Percentiles rank a stretch among this genome's conserved stretches.
Conservation (phyloP, 2,888 invertebrate genomes). For the Parnassius mnemosyne region DNA sequence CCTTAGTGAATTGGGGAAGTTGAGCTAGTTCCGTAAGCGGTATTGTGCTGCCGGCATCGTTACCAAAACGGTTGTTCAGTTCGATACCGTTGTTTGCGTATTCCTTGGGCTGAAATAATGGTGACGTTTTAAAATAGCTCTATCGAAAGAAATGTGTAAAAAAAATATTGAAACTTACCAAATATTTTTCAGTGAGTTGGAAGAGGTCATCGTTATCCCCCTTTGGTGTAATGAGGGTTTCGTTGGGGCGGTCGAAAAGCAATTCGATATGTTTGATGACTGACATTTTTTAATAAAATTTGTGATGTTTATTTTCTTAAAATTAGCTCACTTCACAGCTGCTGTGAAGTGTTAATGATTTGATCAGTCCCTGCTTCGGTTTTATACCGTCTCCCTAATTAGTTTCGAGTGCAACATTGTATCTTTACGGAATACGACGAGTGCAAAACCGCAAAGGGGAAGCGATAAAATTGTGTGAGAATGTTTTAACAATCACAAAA, state of each 20-base stretch:
- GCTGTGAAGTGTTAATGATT: slow-evolving; percentile 61
- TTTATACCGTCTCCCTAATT: slow-evolving; percentile 36
- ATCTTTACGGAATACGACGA: slow-evolving; percentile 31
- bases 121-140: too few species aligned
- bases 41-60: slow-evolving; percentile 75
- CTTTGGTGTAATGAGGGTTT: slow-evolving; percentile 82
- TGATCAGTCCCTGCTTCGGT: slow-evolving; percentile 14
- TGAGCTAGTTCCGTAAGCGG: slow-evolving; percentile 72
- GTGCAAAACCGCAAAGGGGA: slow-evolving; percentile 37
- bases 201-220: slow-evolving; percentile 81
- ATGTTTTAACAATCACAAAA: slow-evolving; percentile 15
- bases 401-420: slow-evolving; percentile 40
- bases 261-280: slow-evolving; percentile 51
- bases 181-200: slow-evolving; percentile 79
- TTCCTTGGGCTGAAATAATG: slow-evolving; percentile 47
- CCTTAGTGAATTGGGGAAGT: slow-evolving; percentile 80
- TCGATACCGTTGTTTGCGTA: slow-evolving; percentile 80
- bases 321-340: slow-evolving; percentile 52
- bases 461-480: slow-evolving; percentile 41
- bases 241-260: slow-evolving; percentile 82
- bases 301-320: slow-evolving; percentile 26
- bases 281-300: slow-evolving; percentile 46
- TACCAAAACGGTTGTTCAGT: slow-evolving; percentile 82
- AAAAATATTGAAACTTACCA: slow-evolving; percentile 75
- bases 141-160: neutral